Conservation (phyloP, 2,113 vertebrate genomes). For the Mastomys coucha region DNA sequence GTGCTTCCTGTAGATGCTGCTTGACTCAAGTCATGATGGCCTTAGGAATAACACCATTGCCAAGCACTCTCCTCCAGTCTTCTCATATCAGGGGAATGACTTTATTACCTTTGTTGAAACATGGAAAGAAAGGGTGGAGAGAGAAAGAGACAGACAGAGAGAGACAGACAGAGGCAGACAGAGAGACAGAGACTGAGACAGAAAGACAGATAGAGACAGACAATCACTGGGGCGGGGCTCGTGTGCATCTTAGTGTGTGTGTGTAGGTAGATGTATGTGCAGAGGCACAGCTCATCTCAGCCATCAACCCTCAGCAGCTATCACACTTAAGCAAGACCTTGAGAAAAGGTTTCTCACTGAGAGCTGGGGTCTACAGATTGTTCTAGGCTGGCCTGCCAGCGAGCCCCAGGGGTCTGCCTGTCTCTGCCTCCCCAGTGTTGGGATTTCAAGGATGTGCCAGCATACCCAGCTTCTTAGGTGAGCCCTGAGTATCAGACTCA, state of each 20-base stretch:
- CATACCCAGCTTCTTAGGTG: not conserved
- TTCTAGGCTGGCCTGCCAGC: not conserved
- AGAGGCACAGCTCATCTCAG: too few species aligned
- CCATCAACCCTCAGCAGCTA: not conserved
- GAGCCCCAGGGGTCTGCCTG: not conserved
- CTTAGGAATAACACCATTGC: not conserved
- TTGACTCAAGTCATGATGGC: too few species aligned
- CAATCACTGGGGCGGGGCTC: not conserved
- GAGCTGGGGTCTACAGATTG: not conserved
- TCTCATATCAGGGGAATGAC: not conserved
- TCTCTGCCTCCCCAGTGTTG: not conserved
- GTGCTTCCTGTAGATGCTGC: constrained; percentile 58
- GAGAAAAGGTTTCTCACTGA: not conserved
- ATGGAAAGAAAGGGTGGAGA: not conserved
- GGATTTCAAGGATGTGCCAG: not conserved
- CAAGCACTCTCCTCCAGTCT: not conserved
- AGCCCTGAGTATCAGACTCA: not conserved
- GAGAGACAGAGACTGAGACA: not conserved
- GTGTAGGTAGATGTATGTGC: not conserved
- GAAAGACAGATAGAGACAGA: not conserved
- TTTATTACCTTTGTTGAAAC: not conserved
- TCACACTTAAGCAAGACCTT: not conserved
- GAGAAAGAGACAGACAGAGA: not conserved
- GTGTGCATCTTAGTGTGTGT: not conserved
- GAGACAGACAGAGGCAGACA: not conserved